Base-by-base conservation (phyloP, 2,888 invertebrate genomes). In the Ophion obscuratus region DNA sequence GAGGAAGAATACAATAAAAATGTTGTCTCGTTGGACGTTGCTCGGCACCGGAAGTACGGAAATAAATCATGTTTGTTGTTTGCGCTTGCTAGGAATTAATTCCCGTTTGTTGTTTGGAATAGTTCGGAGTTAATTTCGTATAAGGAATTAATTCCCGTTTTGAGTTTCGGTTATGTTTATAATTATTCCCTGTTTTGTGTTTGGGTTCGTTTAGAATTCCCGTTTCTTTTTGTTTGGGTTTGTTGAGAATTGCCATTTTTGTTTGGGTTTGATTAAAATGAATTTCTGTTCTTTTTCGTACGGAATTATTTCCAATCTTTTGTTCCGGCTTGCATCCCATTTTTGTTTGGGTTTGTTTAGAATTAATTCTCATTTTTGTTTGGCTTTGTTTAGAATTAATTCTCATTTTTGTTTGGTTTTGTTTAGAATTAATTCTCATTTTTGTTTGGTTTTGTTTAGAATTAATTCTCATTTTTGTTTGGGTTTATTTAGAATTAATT, bases 221-320 rank as follows among this genome's bases (percentile, higher is more conserved):
- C 17, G 53, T 47, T 47, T 9, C 4, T 14, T 11, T 2, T 11
- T 14, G 17, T 53, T 53, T 53, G 14, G 53, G 53, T 53, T 53
- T 14, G 14, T 53, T 14, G 0, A 53, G 53, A 53, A 53, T 53
- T 53, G 0, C 47, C 10, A 11, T 47, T 47, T 7, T 4, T 44
- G 40, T 73, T 40, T 14, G 24, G 27, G 2, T 44, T 44, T 44
- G 44, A 2, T 44, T 44, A 44, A 2, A 24, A 44, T 44, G 0
- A 11, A 47, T 47, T 47, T 14, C 14, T 53, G 47, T 53, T 75
- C 59, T 71, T 47, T 77, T 77, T 77, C 81, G 7, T 59, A 57
- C 14, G 4, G 14, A 53, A 53, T 36, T 4, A 36, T 6, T 36
- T 36, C 36, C 36, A 4, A 6, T 6, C 6, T 36, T 36, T 36